Base-by-base conservation (phyloP, 2,797 vertebrate genomes). In the Ciconia nigra region DNA sequence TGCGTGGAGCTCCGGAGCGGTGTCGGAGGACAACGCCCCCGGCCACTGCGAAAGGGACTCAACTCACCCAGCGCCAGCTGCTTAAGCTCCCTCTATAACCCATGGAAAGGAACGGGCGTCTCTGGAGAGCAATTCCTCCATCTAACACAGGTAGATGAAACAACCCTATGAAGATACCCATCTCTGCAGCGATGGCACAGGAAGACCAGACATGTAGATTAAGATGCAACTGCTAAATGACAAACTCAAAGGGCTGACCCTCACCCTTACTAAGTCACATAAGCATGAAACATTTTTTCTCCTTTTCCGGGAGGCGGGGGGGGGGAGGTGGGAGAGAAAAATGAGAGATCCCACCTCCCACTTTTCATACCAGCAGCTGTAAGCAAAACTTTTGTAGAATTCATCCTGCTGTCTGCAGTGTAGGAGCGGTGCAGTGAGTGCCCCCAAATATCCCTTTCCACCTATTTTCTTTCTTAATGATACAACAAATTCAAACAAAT, bases 41-140 rank as follows among this genome's bases (percentile, higher is more conserved):
- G n/a, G 25, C 28, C 61, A 24, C 62, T 18, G 39, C 20, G 3
- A 8, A 6, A 55, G 41, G 37, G 70, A 29, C 65, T 13, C 52
- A 20, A 2, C 21, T 31, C 44, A 7, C 4, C 39, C 4, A 25
- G 19, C 3, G 1, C 29, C 15, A 2, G 28, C 44, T 39, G 69
- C 54, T 44, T 6, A 11, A 44, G 42, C 17, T 18, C 10, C 37
- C 13, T 24, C 42, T 6, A 1, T 3, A 54, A 57, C 49, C 74
- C 18, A 1, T 0, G 6, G 66, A 11, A 20, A 16, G 49, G 37
- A 41, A 12, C 1, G 0, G 35, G 22, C 8, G 3, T 3, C 31
- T 58, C 44, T 4, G 19, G 59, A 44, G 11, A 35, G 22, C 66
- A 21, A 8, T 2, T 15, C 74, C 8, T 57, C 29, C 66, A 8